Evolutionary conservation across 2,797 vertebrate genomes (phyloP).

Genomic region (Falco rusticolus): DNA sequence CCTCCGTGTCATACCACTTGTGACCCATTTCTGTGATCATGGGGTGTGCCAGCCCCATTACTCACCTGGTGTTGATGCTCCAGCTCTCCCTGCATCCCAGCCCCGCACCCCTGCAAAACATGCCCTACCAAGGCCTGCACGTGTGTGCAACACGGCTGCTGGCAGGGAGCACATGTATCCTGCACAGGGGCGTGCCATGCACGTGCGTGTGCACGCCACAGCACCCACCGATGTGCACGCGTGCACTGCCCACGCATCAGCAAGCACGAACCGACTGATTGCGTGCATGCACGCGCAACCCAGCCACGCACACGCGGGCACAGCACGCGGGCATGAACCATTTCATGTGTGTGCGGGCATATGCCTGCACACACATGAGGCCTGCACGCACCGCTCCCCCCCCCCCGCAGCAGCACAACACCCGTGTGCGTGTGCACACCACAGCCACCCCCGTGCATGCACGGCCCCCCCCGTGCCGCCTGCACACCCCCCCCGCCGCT

Average conservation of each 20-base stretch:
- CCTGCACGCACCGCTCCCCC: too few species aligned
- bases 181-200: not conserved
- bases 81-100: rapidly evolving
- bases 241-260: rapidly evolving
- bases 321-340: rapidly evolving
- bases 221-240: not conserved
- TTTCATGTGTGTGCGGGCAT: not conserved
- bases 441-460: not conserved
- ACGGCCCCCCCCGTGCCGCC: not conserved
- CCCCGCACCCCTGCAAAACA: not conserved
- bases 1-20: rapidly evolving
- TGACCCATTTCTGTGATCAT: rapidly evolving
- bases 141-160: rapidly evolving
- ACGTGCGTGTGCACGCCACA: not conserved
- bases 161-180: not conserved
- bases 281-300: not conserved
- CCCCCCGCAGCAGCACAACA: not conserved
- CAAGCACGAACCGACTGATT: rapidly evolving
- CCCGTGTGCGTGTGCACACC: not conserved
- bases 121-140: not conserved
- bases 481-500: not conserved
- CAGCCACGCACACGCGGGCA: not conserved
- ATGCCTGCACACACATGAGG: not conserved
- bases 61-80: not conserved
- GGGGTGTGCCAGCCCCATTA: rapidly evolving